Evolutionary conservation across 2,888 invertebrate species (phyloP).

Genomic region (Chymomyza caudatula): DNA sequence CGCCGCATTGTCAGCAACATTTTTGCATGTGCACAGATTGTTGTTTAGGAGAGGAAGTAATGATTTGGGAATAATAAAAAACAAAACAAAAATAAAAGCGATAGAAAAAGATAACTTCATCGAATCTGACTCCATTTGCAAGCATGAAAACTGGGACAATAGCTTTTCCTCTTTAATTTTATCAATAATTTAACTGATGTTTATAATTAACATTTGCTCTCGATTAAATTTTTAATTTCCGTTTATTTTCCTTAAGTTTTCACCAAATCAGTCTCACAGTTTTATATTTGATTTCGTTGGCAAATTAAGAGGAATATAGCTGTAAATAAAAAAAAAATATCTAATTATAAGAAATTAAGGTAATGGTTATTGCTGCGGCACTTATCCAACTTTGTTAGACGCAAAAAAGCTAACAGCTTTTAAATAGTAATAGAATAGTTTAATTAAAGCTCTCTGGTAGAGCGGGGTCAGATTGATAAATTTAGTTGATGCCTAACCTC

Average conservation of each 20-base stretch:
- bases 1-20: constrained; percentile 86
- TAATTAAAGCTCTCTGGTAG: no score
- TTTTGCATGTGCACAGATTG: constrained; percentile 57
- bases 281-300: constrained; percentile 1
- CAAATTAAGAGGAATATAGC: constrained; percentile 26
- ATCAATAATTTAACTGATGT: background rate
- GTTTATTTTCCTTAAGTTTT: background rate
- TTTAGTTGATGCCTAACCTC: no score
- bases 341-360: background rate
- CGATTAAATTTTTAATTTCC: no score
- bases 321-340: constrained; percentile 23
- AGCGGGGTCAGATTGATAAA: no score
- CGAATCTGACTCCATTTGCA: constrained; percentile 61
- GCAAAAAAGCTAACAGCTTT: no score
- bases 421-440: no score
- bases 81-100: constrained; percentile 30
- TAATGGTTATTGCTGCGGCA: no score
- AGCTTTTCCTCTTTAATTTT: constrained; percentile 3
- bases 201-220: background rate
- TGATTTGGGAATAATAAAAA: constrained; percentile 10
- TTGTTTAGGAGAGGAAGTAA: background rate
- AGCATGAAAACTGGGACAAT: background rate
- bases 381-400: no score
- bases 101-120: constrained; percentile 45
- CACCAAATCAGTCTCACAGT: constrained; percentile 50